Evolutionary conservation across 2,888 invertebrate species (phyloP), one percentile per base, ranked within the genome.

Genomic region (Campopleginae sp.): DNA sequence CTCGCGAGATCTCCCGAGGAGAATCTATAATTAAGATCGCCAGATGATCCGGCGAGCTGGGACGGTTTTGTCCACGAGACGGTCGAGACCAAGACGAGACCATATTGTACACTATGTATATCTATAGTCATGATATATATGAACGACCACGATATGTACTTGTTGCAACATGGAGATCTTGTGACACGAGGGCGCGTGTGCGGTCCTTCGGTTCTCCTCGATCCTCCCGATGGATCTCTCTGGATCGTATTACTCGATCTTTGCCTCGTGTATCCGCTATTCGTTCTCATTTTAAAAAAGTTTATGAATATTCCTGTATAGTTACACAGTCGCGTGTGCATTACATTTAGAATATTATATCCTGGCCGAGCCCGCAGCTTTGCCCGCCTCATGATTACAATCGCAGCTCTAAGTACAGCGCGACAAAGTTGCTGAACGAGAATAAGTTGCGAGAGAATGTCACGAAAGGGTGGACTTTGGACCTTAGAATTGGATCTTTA

Each of bases 11-110:
- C 71, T 81, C 71, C 86, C 76, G 79, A 78, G 80, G 66, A 75
- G 78, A 82, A 89, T 88, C 88, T 88, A 88, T 88, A 88, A 87
- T 90, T 88, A 88, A 87, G 88, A 88, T 89, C 88, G 88, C 70
- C 82, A 84, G 75, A 82, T 86, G 89, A 89, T 88, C 87, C 85
- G 87, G 42, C 81, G 87, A 85, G 86, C 85, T 54, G 84, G 38
- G 33, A 74, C 38, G 75, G 71, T 75, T 82, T 78, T 84, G 87
- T 65, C 83, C 84, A 58, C 75, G 80, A 84, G 87, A 88, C 88
- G 86, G 86, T 63, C 54, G 74, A 66, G 42, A 44, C 86, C 83
- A 83, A 80, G 86, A 86, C 85, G 84, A 85, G 81, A 38, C 54
- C 66, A 48, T 76, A 63, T 72, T 54, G 17, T 42, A 14, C 58